phyloP scores from a whole-genome alignment of 2,113 vertebrate genomes.

The Hemibates koningsi region DNA sequence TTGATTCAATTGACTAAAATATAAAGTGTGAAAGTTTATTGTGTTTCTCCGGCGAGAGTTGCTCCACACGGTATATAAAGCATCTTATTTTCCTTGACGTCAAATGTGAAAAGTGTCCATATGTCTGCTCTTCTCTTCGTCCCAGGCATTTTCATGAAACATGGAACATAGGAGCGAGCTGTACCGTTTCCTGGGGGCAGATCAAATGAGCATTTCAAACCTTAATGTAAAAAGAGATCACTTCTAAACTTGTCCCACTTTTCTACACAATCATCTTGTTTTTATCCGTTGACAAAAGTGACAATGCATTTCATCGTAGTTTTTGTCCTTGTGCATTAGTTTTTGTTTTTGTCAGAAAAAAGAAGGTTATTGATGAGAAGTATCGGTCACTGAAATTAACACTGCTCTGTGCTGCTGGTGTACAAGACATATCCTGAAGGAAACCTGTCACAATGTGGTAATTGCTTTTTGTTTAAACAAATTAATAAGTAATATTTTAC shows the following conservation, averaged over 20 bases:
- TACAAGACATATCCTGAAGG: not conserved
- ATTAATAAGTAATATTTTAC: not conserved
- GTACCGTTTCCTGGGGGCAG: not conserved
- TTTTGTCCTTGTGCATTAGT: not conserved
- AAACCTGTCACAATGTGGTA: not conserved
- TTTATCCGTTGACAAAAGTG: not conserved
- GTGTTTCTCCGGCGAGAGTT: fast-evolving
- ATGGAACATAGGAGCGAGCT: fast-evolving
- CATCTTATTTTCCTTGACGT: not conserved
- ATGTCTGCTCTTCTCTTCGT: not conserved
- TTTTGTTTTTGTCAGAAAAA: not conserved
- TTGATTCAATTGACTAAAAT: not conserved
- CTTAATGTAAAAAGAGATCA: not conserved
- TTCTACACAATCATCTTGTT: not conserved
- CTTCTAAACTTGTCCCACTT: not conserved
- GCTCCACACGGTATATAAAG: not conserved
- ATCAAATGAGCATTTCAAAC: fast-evolving
- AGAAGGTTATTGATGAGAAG: not conserved
- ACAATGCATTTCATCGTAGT: not conserved
- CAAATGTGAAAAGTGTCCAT: not conserved
- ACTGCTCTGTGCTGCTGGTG: fast-evolving
- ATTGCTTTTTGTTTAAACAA: not conserved
- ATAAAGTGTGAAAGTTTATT: not conserved
- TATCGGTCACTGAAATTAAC: not conserved
- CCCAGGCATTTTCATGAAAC: not conserved